These are phyloP conservation scores for Tetranychus truncatus DNA, from an alignment of 2,888 invertebrate genomes.

Conservation along the genomic window DNA sequence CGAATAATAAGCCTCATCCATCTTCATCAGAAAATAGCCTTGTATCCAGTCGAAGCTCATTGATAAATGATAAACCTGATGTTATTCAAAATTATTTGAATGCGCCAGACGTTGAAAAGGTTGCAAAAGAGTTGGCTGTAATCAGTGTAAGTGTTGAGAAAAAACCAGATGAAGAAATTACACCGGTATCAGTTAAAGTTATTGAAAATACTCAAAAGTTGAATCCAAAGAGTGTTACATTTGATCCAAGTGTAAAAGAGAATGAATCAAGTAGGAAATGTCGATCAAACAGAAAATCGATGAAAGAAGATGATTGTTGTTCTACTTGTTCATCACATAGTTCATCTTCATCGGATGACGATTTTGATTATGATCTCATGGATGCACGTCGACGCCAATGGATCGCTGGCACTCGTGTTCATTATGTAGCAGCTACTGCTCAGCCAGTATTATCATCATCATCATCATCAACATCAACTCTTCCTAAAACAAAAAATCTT, in stretches of 20 bases:
- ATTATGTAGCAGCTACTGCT: background rate
- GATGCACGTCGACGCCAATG: constrained; percentile 2
- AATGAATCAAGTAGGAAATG: background rate
- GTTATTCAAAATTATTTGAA: background rate
- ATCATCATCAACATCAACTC: background rate
- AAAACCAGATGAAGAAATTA: too few relatives aligned
- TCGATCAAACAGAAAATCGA: background rate
- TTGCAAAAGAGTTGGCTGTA: background rate
- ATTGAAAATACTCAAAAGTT: background rate
- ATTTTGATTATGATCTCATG: constrained; percentile 15
- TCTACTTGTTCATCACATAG: constrained; percentile 14
- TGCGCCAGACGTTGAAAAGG: background rate
- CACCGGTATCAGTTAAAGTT: background rate
- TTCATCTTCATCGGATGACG: constrained; percentile 16
- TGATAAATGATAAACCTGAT: background rate
- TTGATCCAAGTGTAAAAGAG: constrained; percentile 21
- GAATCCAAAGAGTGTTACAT: constrained; percentile 18
- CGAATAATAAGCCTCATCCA: background rate
- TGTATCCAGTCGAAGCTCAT: background rate
- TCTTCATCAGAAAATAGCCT: background rate
- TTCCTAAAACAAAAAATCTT: background rate
- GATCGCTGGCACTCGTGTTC: background rate
- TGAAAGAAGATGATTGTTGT: constrained; percentile 12
- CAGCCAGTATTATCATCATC: background rate
- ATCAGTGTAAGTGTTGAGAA: too few relatives aligned